Percentiles rank a stretch among this genome's conserved stretches.
These are phyloP conservation scores for Sapajus apella DNA, from an alignment of 2,113 vertebrate genomes.

Conservation along the genomic window DNA sequence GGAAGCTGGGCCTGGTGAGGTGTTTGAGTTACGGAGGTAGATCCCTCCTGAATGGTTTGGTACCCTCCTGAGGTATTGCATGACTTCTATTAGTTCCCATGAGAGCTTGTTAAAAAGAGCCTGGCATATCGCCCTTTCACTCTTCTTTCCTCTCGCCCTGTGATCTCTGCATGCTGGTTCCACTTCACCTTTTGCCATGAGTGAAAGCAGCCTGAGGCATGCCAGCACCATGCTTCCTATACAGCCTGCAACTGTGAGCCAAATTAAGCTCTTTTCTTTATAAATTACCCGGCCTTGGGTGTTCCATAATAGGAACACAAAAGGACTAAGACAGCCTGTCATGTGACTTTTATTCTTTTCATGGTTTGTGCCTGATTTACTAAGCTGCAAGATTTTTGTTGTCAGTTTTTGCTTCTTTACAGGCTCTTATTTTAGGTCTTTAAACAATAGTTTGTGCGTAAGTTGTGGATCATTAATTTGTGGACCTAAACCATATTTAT, in stretches of 20 bases:
- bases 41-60: background rate
- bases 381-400: background rate
- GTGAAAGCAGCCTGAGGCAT: background rate
- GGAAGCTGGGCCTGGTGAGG: background rate
- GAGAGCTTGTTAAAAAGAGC: background rate
- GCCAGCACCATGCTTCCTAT: background rate
- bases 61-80: no score
- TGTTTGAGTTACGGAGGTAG: background rate
- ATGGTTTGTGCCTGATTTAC: background rate
- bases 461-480: background rate
- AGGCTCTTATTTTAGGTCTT: background rate
- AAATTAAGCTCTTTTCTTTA: background rate
- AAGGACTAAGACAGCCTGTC: background rate
- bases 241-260: background rate
- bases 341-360: background rate
- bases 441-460: background rate
- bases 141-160: background rate
- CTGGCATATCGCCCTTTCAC: background rate
- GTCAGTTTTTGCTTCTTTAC: background rate
- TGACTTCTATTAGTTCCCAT: no score
- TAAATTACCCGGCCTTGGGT: background rate
- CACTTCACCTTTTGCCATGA: background rate
- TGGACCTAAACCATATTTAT: background rate
- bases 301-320: background rate
- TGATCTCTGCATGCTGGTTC: background rate